Percentiles rank a stretch among this genome's conserved stretches.
Conservation (phyloP, 2,888 invertebrate species). For the Boloria selene region DNA sequence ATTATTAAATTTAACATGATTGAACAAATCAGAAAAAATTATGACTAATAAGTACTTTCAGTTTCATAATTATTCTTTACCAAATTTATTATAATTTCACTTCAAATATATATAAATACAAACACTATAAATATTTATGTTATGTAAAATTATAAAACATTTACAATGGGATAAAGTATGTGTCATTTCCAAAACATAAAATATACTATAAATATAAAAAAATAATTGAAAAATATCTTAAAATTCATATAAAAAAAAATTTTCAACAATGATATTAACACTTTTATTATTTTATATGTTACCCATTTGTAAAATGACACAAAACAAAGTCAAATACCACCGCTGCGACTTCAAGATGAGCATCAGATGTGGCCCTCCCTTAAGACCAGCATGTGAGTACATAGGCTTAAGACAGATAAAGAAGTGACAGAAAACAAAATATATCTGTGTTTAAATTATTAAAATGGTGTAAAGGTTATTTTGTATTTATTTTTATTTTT, state of each 20-base stretch:
- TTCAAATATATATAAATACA: slow-evolving; percentile 9
- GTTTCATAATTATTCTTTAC: slow-evolving; percentile 7
- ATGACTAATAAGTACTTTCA: slow-evolving; percentile 7
- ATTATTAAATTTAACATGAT: too few species aligned
- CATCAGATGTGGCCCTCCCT: slow-evolving; percentile 51
- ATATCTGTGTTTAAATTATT: slow-evolving; percentile 26
- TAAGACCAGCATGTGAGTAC: slow-evolving; percentile 71
- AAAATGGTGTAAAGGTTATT: slow-evolving; percentile 14
- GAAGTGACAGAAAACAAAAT: slow-evolving; percentile 20
- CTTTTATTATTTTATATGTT: slow-evolving; percentile 83
- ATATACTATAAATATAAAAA: slow-evolving; percentile 33
- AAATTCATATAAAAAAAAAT: slow-evolving; percentile 41
- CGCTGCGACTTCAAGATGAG: slow-evolving; percentile 63
- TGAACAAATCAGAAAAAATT: neutral
- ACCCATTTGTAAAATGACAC: slow-evolving; percentile 83
- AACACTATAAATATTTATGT: slow-evolving; percentile 12
- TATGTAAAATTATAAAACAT: slow-evolving; percentile 20
- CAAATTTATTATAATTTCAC: slow-evolving; percentile 8
- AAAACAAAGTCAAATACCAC: slow-evolving; percentile 80
- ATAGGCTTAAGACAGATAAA: slow-evolving; percentile 55
- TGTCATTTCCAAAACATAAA: slow-evolving; percentile 13
- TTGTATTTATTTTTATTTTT: slow-evolving; percentile 13
- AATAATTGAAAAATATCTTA: slow-evolving; percentile 35
- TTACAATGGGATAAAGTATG: slow-evolving; percentile 27
- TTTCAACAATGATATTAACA: slow-evolving; percentile 82